Evolutionary conservation across 1,140 invertebrate genomes (phyloP).

Genomic region (Diabrotica virgifera): DNA sequence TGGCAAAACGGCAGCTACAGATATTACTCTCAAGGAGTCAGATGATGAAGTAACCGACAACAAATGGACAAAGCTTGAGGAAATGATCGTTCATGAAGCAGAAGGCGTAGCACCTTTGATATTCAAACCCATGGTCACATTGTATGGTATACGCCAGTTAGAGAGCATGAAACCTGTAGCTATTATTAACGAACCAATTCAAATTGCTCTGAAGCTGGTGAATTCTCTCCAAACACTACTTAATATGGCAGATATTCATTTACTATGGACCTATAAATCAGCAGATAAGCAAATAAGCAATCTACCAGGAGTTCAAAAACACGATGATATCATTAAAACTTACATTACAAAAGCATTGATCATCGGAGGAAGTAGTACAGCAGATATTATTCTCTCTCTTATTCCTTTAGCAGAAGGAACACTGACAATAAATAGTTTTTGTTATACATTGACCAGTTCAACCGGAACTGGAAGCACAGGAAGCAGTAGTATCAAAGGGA

Average conservation of each 20-base stretch:
- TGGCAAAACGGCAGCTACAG: conserved; percentile 50
- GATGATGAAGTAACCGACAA: conserved; percentile 46
- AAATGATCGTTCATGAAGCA: conserved; percentile 70
- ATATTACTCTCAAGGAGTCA: conserved; percentile 38
- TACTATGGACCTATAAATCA: conserved; percentile 71
- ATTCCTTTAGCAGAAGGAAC: conserved; percentile 51
- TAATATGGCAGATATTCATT: conserved; percentile 66
- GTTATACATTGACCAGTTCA: conserved; percentile 48
- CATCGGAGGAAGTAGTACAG: conserved; percentile 44
- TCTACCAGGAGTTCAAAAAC: conserved; percentile 37
- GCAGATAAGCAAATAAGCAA: too few relatives aligned
- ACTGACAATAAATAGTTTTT: conserved; percentile 48
- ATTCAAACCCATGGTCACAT: conserved; percentile 71
- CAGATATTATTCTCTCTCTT: conserved; percentile 48
- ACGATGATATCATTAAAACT: conserved; percentile 50
- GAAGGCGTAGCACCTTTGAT: conserved; percentile 68
- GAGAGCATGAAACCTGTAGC: conserved; percentile 66
- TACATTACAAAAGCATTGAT: conserved; percentile 47
- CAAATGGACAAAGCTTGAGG: conserved; percentile 73
- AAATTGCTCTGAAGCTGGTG: conserved; percentile 69
- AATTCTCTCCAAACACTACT: conserved; percentile 81
- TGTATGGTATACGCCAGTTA: conserved; percentile 64
- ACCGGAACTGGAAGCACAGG: conserved; percentile 36
- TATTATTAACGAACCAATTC: conserved; percentile 77
- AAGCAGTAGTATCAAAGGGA: conserved; percentile 57